These are phyloP conservation scores for Entelurus aequoreus DNA, from an alignment of 2,113 vertebrate genomes.

Conservation along the genomic window DNA sequence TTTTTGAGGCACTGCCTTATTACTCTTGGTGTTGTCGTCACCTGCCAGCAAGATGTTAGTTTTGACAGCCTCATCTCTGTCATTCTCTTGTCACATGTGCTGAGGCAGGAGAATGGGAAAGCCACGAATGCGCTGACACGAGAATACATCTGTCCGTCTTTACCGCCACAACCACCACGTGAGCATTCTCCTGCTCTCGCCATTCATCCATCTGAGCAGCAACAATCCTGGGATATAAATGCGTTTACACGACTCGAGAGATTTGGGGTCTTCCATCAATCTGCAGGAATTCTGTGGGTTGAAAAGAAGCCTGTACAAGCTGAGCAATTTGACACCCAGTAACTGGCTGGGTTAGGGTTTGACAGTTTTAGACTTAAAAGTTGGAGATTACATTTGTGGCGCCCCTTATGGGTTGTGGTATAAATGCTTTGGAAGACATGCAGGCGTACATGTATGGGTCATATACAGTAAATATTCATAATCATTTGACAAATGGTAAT, in stretches of 20 bases:
- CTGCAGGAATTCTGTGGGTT: background rate
- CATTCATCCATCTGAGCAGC: background rate
- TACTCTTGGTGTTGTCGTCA: background rate
- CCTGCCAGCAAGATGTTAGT: slow-evolving; percentile 34
- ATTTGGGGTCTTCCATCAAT: background rate
- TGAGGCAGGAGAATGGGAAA: slow-evolving; percentile 32
- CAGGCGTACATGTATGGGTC: too few relatives aligned
- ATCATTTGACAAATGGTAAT: too few relatives aligned
- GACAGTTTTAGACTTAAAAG: too few relatives aligned
- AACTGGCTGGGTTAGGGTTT: too few relatives aligned
- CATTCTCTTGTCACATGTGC: slow-evolving; percentile 50
- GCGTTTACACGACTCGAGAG: background rate
- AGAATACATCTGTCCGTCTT: slow-evolving; percentile 12
- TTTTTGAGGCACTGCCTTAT: too few relatives aligned
- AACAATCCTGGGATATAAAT: background rate
- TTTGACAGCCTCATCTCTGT: slow-evolving; percentile 42
- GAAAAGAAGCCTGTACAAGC: background rate
- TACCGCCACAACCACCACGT: slow-evolving; percentile 11
- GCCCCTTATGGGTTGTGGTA: too few relatives aligned
- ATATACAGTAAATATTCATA: too few relatives aligned
- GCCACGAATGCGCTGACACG: slow-evolving; percentile 22
- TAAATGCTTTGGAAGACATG: too few relatives aligned
- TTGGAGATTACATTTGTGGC: too few relatives aligned
- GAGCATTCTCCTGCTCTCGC: background rate
- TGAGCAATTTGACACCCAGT: background rate